Percentiles rank a stretch among this genome's conserved stretches.
Evolutionary conservation across 2,888 invertebrate species (phyloP).

Genomic region (Stegana nigrithorax): DNA sequence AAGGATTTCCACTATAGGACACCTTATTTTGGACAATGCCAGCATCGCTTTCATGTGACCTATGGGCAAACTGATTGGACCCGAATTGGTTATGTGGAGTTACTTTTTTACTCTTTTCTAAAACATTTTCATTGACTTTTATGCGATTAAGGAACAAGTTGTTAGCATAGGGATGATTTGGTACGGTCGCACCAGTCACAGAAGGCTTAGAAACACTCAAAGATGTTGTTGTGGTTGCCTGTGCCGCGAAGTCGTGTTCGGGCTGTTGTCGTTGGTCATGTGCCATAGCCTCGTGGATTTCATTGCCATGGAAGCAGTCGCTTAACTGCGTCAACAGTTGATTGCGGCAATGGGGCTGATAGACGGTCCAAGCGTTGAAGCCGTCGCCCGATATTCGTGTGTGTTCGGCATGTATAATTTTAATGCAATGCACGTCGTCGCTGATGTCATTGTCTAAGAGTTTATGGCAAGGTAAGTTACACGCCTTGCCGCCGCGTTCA

Average conservation of each 20-base stretch:
- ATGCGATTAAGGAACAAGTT: conserved; percentile 42
- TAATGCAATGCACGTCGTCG: conserved; percentile 78
- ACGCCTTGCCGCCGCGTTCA: conserved; percentile 71
- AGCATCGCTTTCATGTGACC: no score
- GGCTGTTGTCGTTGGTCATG: neutral
- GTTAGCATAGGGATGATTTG: conserved; percentile 23
- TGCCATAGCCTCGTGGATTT: conserved; percentile 31
- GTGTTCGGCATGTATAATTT: conserved; percentile 76
- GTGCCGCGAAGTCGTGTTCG: conserved; percentile 4
- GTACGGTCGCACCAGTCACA: no score
- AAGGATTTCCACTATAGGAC: conserved; percentile 34
- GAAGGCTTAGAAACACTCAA: no score
- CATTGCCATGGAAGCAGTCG: conserved; percentile 54
- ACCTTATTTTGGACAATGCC: neutral
- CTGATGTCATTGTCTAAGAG: conserved; percentile 77
- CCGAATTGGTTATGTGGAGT: no score
- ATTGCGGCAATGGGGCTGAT: conserved; percentile 72
- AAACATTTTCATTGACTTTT: no score
- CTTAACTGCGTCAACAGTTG: conserved; percentile 68
- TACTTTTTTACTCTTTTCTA: no score
- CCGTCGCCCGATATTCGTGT: conserved; percentile 77
- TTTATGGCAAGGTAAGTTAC: conserved; percentile 73
- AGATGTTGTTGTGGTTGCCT: conserved; percentile 20
- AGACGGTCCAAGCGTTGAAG: conserved; percentile 81
- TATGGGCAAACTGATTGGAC: neutral